Conservation (phyloP, 2,888 invertebrate genomes). For the Netelia melanura region DNA sequence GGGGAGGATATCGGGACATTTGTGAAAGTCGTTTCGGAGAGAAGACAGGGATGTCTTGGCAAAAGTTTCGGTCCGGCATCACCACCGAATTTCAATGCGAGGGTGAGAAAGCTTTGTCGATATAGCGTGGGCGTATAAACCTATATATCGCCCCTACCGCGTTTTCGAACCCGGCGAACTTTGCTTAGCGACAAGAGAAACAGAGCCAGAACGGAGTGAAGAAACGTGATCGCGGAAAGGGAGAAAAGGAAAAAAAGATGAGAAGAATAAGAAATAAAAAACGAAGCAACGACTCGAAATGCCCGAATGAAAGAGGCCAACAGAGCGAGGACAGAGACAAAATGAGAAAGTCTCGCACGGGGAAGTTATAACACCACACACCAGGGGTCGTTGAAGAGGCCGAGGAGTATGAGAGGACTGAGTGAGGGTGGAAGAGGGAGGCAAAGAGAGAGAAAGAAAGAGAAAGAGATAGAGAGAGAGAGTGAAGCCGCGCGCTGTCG, state of each 20-base stretch:
- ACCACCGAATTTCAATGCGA: slow-evolving; percentile 50
- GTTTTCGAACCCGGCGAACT: slow-evolving; percentile 11
- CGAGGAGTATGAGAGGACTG: background rate
- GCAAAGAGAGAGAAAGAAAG: background rate
- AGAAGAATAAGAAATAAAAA: background rate
- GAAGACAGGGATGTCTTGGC: background rate
- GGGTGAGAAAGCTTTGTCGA: background rate
- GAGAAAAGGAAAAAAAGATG: background rate
- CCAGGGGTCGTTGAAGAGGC: background rate
- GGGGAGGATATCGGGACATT: slow-evolving; percentile 6
- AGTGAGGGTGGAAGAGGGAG: background rate
- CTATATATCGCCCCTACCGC: background rate
- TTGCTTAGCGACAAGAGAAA: slow-evolving; percentile 15
- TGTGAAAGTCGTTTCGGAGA: slow-evolving; percentile 24
- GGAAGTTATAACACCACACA: slow-evolving; percentile 15
- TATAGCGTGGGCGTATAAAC: slow-evolving; percentile 1
- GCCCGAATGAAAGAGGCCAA: slow-evolving; percentile 22
- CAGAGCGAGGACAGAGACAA: slow-evolving; percentile 25
- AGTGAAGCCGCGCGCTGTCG: slow-evolving; percentile 59
- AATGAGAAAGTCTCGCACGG: slow-evolving; percentile 40
- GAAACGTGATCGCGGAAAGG: slow-evolving; percentile 24
- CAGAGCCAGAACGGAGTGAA: slow-evolving; percentile 5
- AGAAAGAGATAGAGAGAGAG: slow-evolving; percentile 19
- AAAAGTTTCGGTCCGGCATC: slow-evolving; percentile 27
- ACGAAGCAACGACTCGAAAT: slow-evolving; percentile 14